A percentile compares a stretch with the other conserved stretches of the same genome.
phyloP scores from a whole-genome alignment of 2,888 invertebrate genomes.

The Xylota sylvarum region DNA sequence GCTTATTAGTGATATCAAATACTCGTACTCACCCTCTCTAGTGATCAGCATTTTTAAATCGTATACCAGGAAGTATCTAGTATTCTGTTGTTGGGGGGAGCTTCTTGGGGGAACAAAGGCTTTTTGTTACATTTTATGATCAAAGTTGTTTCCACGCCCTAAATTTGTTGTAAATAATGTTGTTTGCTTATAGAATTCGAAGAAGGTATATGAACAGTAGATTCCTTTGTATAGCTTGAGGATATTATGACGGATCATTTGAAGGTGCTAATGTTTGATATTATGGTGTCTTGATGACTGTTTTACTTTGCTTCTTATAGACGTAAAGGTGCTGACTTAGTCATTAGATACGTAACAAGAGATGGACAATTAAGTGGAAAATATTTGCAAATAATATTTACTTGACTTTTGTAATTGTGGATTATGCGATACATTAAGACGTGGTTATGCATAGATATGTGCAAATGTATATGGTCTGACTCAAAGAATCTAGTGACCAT shows the following conservation, averaged over 20 bases:
- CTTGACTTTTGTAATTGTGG: too few relatives aligned
- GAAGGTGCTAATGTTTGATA: neutral
- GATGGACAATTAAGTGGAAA: too few relatives aligned
- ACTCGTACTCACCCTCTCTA: neutral
- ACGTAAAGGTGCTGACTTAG: neutral
- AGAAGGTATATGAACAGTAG: neutral
- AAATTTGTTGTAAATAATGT: neutral
- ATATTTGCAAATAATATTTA: too few relatives aligned
- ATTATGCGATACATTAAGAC: too few relatives aligned
- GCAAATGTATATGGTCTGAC: too few relatives aligned
- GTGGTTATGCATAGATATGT: too few relatives aligned
- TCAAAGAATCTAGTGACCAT: too few relatives aligned
- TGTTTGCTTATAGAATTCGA: conserved; percentile 5
- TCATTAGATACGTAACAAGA: too few relatives aligned
- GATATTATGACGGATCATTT: neutral
- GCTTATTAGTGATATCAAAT: conserved; percentile 11
- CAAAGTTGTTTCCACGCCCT: conserved; percentile 14
- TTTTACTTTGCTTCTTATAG: neutral
- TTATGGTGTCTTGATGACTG: neutral
- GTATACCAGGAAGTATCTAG: neutral
- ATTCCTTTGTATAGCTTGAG: neutral
- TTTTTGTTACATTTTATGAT: conserved; percentile 5
- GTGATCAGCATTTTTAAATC: conserved; percentile 21
- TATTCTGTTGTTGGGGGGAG: neutral
- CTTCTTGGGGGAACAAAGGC: neutral